Base-by-base conservation (phyloP, 2,113 vertebrate genomes). In the Baryphthengus martii region DNA sequence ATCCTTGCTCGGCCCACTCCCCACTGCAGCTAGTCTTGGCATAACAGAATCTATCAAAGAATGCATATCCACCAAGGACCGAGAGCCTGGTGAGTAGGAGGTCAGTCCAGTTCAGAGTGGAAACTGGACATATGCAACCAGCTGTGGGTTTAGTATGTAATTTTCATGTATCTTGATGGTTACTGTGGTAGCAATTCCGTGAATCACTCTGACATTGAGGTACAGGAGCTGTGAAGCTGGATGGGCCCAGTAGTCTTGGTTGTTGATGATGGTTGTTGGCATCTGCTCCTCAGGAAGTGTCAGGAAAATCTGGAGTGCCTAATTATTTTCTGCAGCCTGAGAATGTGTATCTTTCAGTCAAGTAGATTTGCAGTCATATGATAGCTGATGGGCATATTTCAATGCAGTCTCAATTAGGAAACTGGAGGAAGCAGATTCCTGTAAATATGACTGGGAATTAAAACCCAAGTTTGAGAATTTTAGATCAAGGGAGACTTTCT, bases 11-110 rank as follows among this genome's bases (percentile, higher is more conserved):
- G 99, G 99, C 4, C 98, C 98, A 0, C 98, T 99, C 88, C 99
- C 99, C 55, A 99, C 99, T 0, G 98, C 99, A 0, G 98, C 99
- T 90, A 99, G 98, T 39, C 98, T 99, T 83, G 99, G 99, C 72
- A 98, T 99, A 78, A 96, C 98, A 0, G 98, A 99, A 55, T 98
- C 99, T 86, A 98, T 99, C 92, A 96, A 85, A 52, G 97, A 97
- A 90, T 99, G 98, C 81, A 97, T 98, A 49, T 97, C 97, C 17
- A 95, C 97, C 0, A 97, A 98, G 81, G 98, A 98, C 89, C 90
- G 63, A 25, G 98, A 98, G 62, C 97, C 97, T 63, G 98, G 99
- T 99, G 97, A 99, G 98, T 97, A 67, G 42, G 31, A 91, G 70
- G 53, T 52, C 17, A 19, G 24, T 44, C 65, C 50, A 28, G 11